phyloP scores from a whole-genome alignment of 2,113 vertebrate genomes.

The Bothrops jararaca region DNA sequence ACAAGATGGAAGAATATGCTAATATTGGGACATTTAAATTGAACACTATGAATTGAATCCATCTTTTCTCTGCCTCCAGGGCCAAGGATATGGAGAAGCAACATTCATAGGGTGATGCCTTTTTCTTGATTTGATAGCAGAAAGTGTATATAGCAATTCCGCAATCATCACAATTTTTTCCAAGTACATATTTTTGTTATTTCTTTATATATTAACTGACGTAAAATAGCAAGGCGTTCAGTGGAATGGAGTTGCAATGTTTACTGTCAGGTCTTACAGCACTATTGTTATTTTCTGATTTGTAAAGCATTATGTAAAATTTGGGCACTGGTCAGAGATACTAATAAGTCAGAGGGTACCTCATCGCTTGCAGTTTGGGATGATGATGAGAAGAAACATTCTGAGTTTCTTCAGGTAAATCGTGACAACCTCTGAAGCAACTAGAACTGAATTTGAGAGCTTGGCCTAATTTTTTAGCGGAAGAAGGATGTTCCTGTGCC shows the following conservation, averaged over 20 bases:
- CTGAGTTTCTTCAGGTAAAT: not conserved
- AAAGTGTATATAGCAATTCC: slow-evolving; percentile 25
- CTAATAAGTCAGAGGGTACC: not conserved
- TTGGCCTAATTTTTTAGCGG: not conserved
- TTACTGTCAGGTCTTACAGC: not conserved
- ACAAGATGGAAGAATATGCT: slow-evolving; percentile 35
- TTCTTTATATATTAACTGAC: not conserved
- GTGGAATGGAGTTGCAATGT: slow-evolving; percentile 7
- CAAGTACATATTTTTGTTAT: slow-evolving; percentile 25
- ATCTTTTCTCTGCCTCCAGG: slow-evolving; percentile 48
- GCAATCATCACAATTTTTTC: slow-evolving; percentile 5
- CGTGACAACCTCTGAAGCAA: not conserved
- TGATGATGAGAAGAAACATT: not conserved
- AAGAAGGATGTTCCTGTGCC: not conserved
- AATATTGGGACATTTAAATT: slow-evolving; percentile 44
- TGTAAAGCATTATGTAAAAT: not conserved
- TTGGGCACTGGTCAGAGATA: not conserved
- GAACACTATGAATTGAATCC: slow-evolving; percentile 52
- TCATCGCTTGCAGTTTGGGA: not conserved
- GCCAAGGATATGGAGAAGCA: slow-evolving; percentile 34
- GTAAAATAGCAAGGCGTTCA: slow-evolving; percentile 45
- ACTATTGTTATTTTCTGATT: not conserved
- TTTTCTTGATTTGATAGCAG: slow-evolving; percentile 9
- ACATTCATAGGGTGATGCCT: slow-evolving; percentile 23
- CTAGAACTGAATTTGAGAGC: not conserved